Percentiles rank a stretch among this genome's conserved stretches.
These are phyloP conservation scores for Andrena camellia DNA, from an alignment of 2,888 invertebrate genomes.

Conservation along the genomic window DNA sequence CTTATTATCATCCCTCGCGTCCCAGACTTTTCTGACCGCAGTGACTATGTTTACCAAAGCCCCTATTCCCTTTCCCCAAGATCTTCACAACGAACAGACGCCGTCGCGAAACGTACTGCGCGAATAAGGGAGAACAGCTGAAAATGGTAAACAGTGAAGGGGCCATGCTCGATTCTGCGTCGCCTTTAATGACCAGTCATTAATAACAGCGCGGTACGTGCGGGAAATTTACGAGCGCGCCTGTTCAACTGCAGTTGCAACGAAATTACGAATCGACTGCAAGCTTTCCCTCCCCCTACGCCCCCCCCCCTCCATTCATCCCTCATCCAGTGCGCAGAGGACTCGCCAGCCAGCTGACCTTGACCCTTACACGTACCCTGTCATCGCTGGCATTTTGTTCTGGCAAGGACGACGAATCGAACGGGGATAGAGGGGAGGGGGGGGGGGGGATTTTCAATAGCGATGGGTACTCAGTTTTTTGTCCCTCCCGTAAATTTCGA, in stretches of 20 bases:
- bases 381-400: slow-evolving; percentile 50
- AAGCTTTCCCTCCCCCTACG: slow-evolving; percentile 5
- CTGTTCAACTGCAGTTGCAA: slow-evolving; percentile 61
- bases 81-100: not conserved
- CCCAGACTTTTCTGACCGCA: too few relatives aligned
- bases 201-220: slow-evolving; percentile 56
- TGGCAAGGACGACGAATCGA: slow-evolving; percentile 37
- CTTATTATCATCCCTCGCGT: too few relatives aligned
- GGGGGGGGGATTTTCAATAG: not conserved
- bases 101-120: not conserved
- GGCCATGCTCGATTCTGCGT: slow-evolving; percentile 47
- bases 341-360: slow-evolving; percentile 44
- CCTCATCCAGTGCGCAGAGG: slow-evolving; percentile 20
- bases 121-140: not conserved
- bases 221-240: slow-evolving; percentile 59
- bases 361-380: slow-evolving; percentile 51
- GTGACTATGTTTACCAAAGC: too few relatives aligned
- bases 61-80: not conserved
- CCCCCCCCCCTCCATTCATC: not conserved
- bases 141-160: slow-evolving; percentile 18
- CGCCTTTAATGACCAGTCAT: slow-evolving; percentile 60
- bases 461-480: not conserved
- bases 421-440: not conserved
- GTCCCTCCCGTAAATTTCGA: not conserved
- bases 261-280: slow-evolving; percentile 62